A percentile compares a stretch with the other conserved stretches of the same genome.
These are phyloP conservation scores for Calephelis virginiensis DNA, from an alignment of 1,140 invertebrate species.

Conservation along the genomic window DNA sequence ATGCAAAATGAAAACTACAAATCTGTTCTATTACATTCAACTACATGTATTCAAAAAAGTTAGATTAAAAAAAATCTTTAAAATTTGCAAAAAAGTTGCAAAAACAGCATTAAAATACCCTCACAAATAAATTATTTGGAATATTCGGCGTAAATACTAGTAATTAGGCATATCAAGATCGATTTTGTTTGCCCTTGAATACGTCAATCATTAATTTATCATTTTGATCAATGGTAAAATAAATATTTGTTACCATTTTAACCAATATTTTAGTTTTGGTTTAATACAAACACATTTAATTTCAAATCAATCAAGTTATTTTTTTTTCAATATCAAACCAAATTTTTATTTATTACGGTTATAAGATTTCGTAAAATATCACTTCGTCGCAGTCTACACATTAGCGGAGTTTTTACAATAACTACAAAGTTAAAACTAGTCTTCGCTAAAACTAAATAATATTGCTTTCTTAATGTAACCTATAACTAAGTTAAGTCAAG, in stretches of 20 bases:
- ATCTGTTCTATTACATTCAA: too few relatives aligned
- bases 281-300: not conserved
- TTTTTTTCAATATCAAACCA: not conserved
- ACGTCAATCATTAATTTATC: not conserved
- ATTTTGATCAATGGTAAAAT: not conserved
- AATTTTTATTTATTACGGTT: not conserved
- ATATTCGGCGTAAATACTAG: too few relatives aligned
- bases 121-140: too few relatives aligned
- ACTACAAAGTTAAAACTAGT: slow-evolving; percentile 15
- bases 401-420: slow-evolving; percentile 19
- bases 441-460: slow-evolving; percentile 33
- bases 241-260: not conserved
- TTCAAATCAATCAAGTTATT: not conserved
- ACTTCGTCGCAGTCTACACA: slow-evolving; percentile 29
- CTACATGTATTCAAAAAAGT: too few relatives aligned
- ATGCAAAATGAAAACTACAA: too few relatives aligned
- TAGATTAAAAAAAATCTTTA: too few relatives aligned
- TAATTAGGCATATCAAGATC: too few relatives aligned
- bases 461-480: slow-evolving; percentile 36
- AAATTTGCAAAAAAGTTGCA: too few relatives aligned
- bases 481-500: slow-evolving; percentile 28
- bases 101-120: too few relatives aligned
- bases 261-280: not conserved
- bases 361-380: slow-evolving; percentile 18
- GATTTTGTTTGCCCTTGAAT: not conserved